phyloP scores from a whole-genome alignment of 2,113 vertebrate genomes.

The Campylomormyrus numenius region DNA sequence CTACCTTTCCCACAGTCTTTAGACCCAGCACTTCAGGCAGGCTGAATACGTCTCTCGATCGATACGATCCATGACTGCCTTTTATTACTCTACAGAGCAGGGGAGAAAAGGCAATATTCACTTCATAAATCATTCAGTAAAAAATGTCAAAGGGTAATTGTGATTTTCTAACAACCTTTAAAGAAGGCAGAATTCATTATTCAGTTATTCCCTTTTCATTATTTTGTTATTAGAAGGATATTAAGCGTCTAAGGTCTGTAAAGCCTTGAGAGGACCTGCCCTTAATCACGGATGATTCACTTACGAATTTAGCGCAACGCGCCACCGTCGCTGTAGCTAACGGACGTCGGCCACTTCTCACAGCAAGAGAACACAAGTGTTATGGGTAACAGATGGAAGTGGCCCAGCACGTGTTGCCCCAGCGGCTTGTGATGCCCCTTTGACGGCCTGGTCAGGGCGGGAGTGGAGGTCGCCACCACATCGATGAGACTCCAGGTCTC shows the following conservation, averaged over 20 bases:
- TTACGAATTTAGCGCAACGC: neutral
- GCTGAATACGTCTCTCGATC: constrained; percentile 9
- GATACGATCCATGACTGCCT: constrained; percentile 11
- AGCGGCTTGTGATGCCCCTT: neutral
- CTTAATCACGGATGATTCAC: neutral
- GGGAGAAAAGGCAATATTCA: constrained; percentile 58
- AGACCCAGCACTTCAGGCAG: neutral
- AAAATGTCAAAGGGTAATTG: constrained; percentile 68
- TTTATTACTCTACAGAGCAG: constrained; percentile 23
- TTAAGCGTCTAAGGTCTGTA: neutral
- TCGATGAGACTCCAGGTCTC: neutral
- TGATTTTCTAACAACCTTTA: constrained; percentile 64
- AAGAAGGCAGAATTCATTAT: constrained; percentile 62
- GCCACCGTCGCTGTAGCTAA: neutral
- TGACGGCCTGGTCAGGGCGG: neutral
- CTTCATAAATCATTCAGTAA: constrained; percentile 73
- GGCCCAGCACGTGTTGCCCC: neutral
- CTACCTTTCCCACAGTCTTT: neutral
- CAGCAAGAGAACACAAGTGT: neutral
- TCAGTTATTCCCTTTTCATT: constrained; percentile 59
- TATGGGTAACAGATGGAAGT: neutral
- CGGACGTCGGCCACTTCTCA: neutral
- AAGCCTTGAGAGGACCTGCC: neutral
- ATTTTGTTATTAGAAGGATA: constrained; percentile 9
- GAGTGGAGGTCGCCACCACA: neutral